phyloP scores from a whole-genome alignment of 2,113 vertebrate species.

The Raphicerus campestris region DNA sequence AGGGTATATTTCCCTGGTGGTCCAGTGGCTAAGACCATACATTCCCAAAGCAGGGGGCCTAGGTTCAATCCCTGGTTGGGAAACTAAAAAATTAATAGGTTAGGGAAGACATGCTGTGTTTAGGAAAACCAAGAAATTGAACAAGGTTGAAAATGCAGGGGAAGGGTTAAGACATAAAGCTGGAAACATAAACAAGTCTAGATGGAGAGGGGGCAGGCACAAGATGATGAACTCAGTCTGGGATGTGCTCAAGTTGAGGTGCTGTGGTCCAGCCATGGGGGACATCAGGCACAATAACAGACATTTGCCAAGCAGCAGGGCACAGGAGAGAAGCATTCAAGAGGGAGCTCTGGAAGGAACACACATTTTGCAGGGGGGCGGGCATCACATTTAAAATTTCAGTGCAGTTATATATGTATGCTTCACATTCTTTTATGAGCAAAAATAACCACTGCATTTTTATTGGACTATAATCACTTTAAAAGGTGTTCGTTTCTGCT shows the following conservation, averaged over 20 bases:
- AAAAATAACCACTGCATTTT: neutral
- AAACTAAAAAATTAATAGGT: neutral
- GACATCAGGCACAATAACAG: neutral
- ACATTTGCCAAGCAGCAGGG: neutral
- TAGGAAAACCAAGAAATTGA: neutral
- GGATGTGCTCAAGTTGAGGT: neutral
- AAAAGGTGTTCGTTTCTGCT: neutral
- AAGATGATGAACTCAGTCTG: neutral
- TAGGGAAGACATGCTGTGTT: neutral
- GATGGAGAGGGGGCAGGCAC: neutral
- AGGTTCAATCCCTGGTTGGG: neutral
- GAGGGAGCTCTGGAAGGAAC: neutral
- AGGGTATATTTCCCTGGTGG: neutral
- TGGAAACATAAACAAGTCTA: neutral
- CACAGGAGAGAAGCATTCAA: rapidly evolving
- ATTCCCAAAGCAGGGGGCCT: neutral
- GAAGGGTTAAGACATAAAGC: neutral
- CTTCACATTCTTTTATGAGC: neutral
- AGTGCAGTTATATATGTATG: neutral
- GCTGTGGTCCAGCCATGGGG: neutral
- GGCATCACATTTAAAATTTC: neutral
- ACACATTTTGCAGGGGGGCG: too few species aligned
- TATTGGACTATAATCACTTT: neutral
- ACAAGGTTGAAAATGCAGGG: neutral
- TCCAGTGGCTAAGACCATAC: neutral